Base-by-base conservation (phyloP, 2,113 vertebrate genomes). In the Rhinolophus sinicus region DNA sequence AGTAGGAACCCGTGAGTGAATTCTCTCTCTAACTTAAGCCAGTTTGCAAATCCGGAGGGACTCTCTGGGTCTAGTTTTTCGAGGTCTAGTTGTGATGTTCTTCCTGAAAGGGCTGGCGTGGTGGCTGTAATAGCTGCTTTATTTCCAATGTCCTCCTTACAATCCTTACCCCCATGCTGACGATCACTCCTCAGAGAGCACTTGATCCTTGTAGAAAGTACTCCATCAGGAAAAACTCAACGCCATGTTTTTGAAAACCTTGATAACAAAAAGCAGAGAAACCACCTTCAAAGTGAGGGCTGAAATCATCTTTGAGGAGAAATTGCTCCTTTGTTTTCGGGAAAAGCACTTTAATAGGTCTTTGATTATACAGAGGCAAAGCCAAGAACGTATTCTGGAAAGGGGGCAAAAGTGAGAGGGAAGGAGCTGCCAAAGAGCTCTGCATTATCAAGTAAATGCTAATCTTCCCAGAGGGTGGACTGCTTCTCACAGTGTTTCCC, bases 261-360 rank as follows among this genome's bases (percentile, higher is more conserved):
- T 88, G 18, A 88, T 4, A 65, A 62, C 40, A 67, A 86, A 93
- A 67, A 67, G 73, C 30, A 75, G 47, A 30, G 26, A 81, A 92
- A 69, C 44, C 24, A n/a, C 35, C 21, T 73, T 90, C 80, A 40
- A 78, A 72, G 60, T 60, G 47, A 93, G 13, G n/a, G 56, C 65
- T 88, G 73, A 90, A 85, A 62, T 89, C 69, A 89, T 16, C 35
- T 88, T 35, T 62, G 76, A 85, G 58, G 58, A 91, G 60, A 90
- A 88, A 50, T 2, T 47, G 24, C 28, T 81, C 35, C 62, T 95
- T 93, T 82, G 33, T 80, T 88, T 83, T 70, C 1, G 8, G 67
- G 26, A 4, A 81, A 92, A 83, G 54, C 5, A 70, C 26, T 91
- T 83, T 38, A 73, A 52, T n/a, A 58, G 12, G 30, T 50, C 67